phyloP scores from a whole-genome alignment of 2,113 vertebrate genomes.

The Carlito syrichta region DNA sequence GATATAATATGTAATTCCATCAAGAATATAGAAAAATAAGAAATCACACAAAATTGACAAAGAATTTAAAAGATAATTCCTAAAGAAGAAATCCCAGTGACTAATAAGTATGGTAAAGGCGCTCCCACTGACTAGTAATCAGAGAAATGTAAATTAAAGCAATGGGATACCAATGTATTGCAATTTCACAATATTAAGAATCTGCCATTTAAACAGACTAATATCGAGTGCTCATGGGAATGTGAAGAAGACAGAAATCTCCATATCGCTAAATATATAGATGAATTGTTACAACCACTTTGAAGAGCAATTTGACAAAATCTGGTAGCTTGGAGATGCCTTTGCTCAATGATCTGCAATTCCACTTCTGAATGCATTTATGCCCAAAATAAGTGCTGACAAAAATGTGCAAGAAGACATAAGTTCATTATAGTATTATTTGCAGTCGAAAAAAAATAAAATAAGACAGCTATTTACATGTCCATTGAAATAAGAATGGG shows the following conservation, averaged over 20 bases:
- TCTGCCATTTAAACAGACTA: background rate
- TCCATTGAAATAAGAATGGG: background rate
- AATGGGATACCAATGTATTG: fast-evolving
- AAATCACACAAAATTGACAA: background rate
- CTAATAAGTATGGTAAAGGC: background rate
- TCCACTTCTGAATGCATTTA: background rate
- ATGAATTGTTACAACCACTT: background rate
- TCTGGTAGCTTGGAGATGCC: background rate
- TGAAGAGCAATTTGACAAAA: background rate
- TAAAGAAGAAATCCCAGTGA: background rate
- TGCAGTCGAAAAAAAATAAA: background rate
- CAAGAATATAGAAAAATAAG: background rate
- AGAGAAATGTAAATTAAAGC: background rate
- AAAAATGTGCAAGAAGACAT: background rate
- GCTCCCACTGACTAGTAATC: background rate
- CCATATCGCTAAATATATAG: background rate
- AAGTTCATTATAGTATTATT: background rate
- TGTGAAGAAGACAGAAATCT: background rate
- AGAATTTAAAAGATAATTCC: background rate
- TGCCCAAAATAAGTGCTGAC: background rate
- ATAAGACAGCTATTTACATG: background rate
- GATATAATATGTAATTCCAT: background rate
- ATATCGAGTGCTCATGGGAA: background rate
- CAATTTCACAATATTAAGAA: background rate
- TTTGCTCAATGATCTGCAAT: background rate